phyloP scores from a whole-genome alignment of 2,113 vertebrate species.

The Lycaon pictus region DNA sequence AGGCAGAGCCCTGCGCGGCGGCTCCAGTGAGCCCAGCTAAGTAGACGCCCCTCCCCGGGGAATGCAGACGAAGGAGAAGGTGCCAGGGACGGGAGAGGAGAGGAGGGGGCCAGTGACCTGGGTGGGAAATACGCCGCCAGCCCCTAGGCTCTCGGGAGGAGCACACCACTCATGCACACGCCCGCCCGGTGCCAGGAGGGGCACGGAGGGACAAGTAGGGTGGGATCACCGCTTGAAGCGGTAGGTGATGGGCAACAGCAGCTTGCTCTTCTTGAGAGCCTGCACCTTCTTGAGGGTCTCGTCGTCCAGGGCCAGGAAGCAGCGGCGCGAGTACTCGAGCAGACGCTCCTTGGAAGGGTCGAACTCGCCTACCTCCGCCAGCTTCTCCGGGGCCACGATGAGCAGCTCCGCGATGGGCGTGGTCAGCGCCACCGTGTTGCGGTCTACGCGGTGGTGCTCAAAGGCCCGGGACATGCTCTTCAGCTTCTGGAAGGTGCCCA shows the following conservation, averaged over 20 bases:
- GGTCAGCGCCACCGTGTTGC: slow-evolving; percentile 94
- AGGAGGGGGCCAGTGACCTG: background rate
- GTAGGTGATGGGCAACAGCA: slow-evolving; percentile 94
- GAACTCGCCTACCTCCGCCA: slow-evolving; percentile 93
- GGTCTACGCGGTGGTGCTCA: slow-evolving; percentile 94
- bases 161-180: too few relatives aligned
- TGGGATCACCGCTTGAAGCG: slow-evolving; percentile 89
- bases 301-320: slow-evolving; percentile 93
- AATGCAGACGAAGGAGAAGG: background rate
- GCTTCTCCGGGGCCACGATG: slow-evolving; percentile 93
- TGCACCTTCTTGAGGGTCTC: slow-evolving; percentile 94
- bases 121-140: too few relatives aligned
- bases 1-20: background rate
- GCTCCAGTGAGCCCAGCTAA: background rate
- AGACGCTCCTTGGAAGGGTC: slow-evolving; percentile 95
- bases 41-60: background rate
- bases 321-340: slow-evolving; percentile 94
- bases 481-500: slow-evolving; percentile 93
- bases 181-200: too few relatives aligned
- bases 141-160: too few relatives aligned
- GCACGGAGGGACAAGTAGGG: too few relatives aligned
- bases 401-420: slow-evolving; percentile 95
- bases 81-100: background rate
- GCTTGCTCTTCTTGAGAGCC: slow-evolving; percentile 94
- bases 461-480: slow-evolving; percentile 96